Evolutionary conservation across 1,140 invertebrate genomes (phyloP).

Genomic region (Lithobius niger): DNA sequence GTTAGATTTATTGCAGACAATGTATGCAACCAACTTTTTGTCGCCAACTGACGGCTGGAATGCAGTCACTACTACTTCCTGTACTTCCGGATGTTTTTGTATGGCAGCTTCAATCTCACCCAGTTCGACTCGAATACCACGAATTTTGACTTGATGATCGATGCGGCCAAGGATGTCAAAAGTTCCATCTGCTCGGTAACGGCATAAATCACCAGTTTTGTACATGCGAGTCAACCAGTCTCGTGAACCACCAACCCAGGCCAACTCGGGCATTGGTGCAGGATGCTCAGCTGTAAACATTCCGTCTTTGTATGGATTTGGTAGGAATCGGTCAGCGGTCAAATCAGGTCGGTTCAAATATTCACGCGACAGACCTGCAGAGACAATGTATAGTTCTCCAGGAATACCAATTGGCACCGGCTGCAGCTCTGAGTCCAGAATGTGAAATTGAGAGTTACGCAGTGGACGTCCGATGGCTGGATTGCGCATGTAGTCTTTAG

Average conservation of each 20-base stretch:
- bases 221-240: constrained; percentile 27
- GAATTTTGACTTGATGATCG: constrained; percentile 40
- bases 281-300: background rate
- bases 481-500: background rate
- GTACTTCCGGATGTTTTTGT: constrained; percentile 31
- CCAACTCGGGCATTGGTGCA: background rate
- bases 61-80: constrained; percentile 33
- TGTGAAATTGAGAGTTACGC: background rate
- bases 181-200: constrained; percentile 34
- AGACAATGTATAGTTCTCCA: constrained; percentile 40
- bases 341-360: constrained; percentile 39
- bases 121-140: constrained; percentile 40
- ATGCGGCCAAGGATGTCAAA: constrained; percentile 40
- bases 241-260: background rate
- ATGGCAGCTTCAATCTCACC: constrained; percentile 39
- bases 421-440: constrained; percentile 31
- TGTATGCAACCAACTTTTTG: constrained; percentile 38
- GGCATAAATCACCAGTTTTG: constrained; percentile 38
- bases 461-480: constrained; percentile 4
- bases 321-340: constrained; percentile 34
- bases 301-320: constrained; percentile 3
- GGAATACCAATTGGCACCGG: constrained; percentile 36
- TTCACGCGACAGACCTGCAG: constrained; percentile 36
- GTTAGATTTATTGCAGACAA: constrained; percentile 29
- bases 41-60: constrained; percentile 38